phyloP scores from a whole-genome alignment of 2,113 vertebrate species.

The Pomatostomus ruficeps region DNA sequence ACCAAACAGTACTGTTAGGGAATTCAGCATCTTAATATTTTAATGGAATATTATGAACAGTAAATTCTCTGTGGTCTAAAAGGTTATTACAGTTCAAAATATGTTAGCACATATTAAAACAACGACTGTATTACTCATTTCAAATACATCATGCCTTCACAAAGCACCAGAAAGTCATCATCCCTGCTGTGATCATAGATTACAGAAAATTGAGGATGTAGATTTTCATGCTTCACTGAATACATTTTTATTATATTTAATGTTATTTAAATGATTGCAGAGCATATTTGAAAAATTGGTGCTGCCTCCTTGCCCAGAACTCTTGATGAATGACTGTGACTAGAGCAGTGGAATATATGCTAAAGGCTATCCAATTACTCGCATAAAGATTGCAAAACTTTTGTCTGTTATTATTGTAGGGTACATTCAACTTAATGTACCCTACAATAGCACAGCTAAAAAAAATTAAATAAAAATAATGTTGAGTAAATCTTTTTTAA shows the following conservation, averaged over 20 bases:
- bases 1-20: not conserved
- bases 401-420: not conserved
- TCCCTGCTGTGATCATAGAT: conserved; percentile 45
- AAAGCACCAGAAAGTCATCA: not conserved
- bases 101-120: not conserved
- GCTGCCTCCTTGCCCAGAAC: not conserved
- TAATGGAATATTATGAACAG: not conserved
- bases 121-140: conserved; percentile 14
- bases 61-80: not conserved
- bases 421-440: not conserved
- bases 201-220: conserved; percentile 33
- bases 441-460: not conserved
- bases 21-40: not conserved
- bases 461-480: conserved; percentile 14
- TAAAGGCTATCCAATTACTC: not conserved
- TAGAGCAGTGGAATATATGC: not conserved
- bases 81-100: not conserved
- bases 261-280: conserved; percentile 23
- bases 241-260: conserved; percentile 44
- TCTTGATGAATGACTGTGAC: not conserved
- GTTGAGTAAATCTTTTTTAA: not conserved
- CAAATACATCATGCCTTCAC: conserved; percentile 32
- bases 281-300: conserved; percentile 10
- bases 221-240: conserved; percentile 14
- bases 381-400: not conserved